Evolutionary conservation across 2,113 vertebrate species (phyloP).

Genomic region (Erythrolamprus reginae): DNA sequence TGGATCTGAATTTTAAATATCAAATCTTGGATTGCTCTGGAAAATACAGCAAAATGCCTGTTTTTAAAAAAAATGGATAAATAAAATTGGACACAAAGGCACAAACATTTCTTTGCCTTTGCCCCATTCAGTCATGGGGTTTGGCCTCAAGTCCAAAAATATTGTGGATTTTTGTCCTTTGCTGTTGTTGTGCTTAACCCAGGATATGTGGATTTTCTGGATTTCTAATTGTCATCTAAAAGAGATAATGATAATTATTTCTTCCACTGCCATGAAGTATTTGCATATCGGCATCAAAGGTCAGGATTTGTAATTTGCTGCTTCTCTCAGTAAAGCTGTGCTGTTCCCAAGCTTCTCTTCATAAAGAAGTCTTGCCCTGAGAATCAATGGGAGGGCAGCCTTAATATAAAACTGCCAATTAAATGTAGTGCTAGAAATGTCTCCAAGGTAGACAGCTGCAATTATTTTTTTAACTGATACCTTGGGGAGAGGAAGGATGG

Average conservation of each 20-base stretch:
- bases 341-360: not conserved
- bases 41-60: not conserved
- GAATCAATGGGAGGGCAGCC: not conserved
- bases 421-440: not conserved
- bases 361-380: not conserved
- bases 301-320: not conserved
- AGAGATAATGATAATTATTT: not conserved
- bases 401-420: not conserved
- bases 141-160: not conserved
- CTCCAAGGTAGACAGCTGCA: not conserved
- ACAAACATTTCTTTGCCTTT: not conserved
- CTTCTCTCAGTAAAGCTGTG: not conserved
- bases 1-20: not conserved
- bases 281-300: not conserved
- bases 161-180: not conserved
- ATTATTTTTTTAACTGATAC: not conserved
- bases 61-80: not conserved
- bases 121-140: not conserved
- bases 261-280: not conserved
- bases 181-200: not conserved
- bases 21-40: not conserved
- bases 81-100: too few relatives aligned
- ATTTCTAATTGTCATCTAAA: not conserved
- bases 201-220: not conserved
- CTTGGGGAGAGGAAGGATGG: not conserved